A percentile compares a stretch with the other conserved stretches of the same genome.
These are phyloP conservation scores for Byasa hedistus DNA, from an alignment of 2,888 invertebrate genomes.

Conservation along the genomic window DNA sequence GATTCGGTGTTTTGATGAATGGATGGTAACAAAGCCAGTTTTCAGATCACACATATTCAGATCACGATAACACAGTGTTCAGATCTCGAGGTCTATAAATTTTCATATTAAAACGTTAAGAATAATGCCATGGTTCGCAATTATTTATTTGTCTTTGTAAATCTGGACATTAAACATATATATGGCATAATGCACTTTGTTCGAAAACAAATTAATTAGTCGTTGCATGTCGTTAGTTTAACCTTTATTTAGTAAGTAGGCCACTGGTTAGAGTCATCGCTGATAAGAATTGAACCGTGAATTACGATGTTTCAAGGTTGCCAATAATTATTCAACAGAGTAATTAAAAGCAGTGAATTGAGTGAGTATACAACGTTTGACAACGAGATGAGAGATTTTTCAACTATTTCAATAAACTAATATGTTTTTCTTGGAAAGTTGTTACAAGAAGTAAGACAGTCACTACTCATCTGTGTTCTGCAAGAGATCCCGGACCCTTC, in stretches of 20 bases:
- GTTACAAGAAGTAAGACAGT: no score
- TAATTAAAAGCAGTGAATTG: neutral
- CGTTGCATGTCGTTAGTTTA: slow-evolving; percentile 4
- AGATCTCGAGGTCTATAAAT: no score
- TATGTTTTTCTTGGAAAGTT: no score
- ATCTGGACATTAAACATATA: neutral
- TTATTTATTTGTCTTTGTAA: neutral
- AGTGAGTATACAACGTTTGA: neutral
- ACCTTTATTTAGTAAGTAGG: slow-evolving; percentile 18
- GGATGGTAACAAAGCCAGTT: no score
- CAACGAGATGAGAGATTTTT: no score
- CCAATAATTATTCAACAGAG: neutral
- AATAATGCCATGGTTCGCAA: neutral
- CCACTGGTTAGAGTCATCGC: neutral
- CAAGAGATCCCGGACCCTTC: no score
- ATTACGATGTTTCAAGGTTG: slow-evolving; percentile 15
- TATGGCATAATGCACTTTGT: neutral
- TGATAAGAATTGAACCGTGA: slow-evolving; percentile 11
- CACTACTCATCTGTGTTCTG: no score
- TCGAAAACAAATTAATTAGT: slow-evolving; percentile 4
- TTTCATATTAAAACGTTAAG: no score
- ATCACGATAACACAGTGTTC: no score
- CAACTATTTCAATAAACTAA: neutral
- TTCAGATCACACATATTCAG: no score
- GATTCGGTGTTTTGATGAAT: no score